Evolutionary conservation across 2,888 invertebrate species (phyloP), one percentile per base, ranked within the genome.

Genomic region (Autographa gamma): DNA sequence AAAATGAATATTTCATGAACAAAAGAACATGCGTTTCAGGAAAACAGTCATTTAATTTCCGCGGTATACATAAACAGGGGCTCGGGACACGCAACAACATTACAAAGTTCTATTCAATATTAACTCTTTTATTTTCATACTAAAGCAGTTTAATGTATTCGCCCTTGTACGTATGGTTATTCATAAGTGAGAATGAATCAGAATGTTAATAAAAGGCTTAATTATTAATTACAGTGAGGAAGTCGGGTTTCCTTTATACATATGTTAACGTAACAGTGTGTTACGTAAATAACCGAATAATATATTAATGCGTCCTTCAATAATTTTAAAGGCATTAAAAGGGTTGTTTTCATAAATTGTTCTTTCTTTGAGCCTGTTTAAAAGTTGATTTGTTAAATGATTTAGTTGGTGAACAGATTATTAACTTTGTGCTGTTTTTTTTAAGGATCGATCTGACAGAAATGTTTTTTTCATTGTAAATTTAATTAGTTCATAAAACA

Each of bases 171-270:
- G 52, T 77, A 66, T 56, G 31, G 32, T 76, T 76, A 76, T 76
- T 76, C 76, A 77, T 76, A 69, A 76, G 56, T 65, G 60, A 56
- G 43, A 73, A 61, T 31, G 65, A 78, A 77, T 74, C 31, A 73
- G 64, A 65, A 65, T 60, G 62, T 68, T 73, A 73, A 68, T 77
- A 66, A 73, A 75, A 73, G 58, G 63, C 73, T 77, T 75, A 61
- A 73, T 75, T 60, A 77, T 73, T 77, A 77, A 63, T 64, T 73
- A 77, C 64, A 60, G 43, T 48, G 56, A 67, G 77, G 67, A 65
- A 65, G 64, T 52, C 7, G 32, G 25, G 60, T 41, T 64, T 7
- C 62, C 34, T 63, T 60, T 63, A 63, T 59, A 76, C 63, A 67
- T 66, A 77, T 56, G 54, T 34, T 62, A 73, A 31, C 62, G 59